Evolutionary conservation across 2,113 vertebrate species (phyloP).

Genomic region (Caretta caretta): DNA sequence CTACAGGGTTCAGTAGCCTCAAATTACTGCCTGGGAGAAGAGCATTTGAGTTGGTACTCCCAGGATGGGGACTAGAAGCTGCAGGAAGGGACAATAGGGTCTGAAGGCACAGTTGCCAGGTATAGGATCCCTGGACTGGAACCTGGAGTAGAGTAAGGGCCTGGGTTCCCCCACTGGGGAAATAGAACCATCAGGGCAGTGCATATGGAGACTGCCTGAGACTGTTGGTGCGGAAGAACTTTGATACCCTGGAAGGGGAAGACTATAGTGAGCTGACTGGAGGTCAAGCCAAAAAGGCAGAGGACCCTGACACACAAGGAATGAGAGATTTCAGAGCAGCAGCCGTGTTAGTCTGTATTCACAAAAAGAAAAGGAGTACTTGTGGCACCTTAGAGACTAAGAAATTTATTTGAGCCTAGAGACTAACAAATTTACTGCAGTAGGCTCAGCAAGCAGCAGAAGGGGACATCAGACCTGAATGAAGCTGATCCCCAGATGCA

Average conservation of each 20-base stretch:
- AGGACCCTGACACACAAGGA: not conserved
- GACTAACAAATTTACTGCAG: too few relatives aligned
- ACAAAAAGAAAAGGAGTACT: too few relatives aligned
- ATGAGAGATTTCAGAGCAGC: not conserved
- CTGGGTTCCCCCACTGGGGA: not conserved
- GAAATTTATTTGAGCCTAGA: too few relatives aligned
- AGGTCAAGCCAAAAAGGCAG: not conserved
- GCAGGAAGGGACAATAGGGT: not conserved
- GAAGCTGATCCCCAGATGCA: not conserved
- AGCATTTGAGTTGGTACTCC: too few relatives aligned
- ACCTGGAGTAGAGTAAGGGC: not conserved
- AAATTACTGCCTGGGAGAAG: not conserved
- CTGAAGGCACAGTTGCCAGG: not conserved
- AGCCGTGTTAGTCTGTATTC: too few relatives aligned
- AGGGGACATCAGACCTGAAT: not conserved
- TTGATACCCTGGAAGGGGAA: not conserved
- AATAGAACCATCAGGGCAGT: not conserved
- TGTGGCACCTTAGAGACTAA: too few relatives aligned
- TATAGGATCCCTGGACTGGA: not conserved
- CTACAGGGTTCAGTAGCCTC: not conserved
- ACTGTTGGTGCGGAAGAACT: not conserved
- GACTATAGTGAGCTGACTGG: not conserved
- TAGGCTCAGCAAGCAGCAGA: too few relatives aligned
- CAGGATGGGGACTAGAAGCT: not conserved
- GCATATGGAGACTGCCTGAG: not conserved